Base-by-base conservation (phyloP, 1,140 invertebrate genomes). In the Drosophila simulans region DNA sequence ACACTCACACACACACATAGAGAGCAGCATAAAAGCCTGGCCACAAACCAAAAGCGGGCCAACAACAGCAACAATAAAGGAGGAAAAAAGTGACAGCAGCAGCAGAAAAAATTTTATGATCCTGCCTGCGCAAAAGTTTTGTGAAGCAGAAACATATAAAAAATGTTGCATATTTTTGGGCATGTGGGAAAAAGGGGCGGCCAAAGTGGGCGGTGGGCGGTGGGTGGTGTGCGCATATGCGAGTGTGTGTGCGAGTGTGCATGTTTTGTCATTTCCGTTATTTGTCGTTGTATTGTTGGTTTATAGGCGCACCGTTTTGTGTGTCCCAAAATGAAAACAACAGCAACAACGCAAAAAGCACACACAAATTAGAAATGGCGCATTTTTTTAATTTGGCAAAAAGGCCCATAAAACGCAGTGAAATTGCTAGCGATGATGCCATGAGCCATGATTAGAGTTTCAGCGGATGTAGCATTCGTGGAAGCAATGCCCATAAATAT, bases 71-170 rank as follows among this genome's bases (percentile, higher is more conserved):
- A 68, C 80, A 58, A 65, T 66, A 59, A 74, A 59, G 62, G 15
- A 43, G 49, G 54, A 82, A 80, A 79, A 89, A 88, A 86, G 75
- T 83, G 84, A 83, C 83, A 86, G 79, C 75, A 56, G 56, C 65
- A 86, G 83, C 84, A 86, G 68, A 85, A 88, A 86, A 89, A 86
- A 83, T 88, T 86, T 86, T 86, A 86, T 89, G 84, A 83, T 65
- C 52, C 79, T 77, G 74, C 75, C 72, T 76, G 75, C 56, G 73
- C 64, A 77, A 80, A 89, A 84, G 81, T 77, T 88, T 89, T 88
- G 84, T 88, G 83, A 80, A 89, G 83, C 84, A 88, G 83, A 88
- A 88, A 77, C 84, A 89, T 84, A 88, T 88, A 88, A 88, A 88
- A 88, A 88, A 80, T 88, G 84, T 88, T 88, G 84, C 84, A 88